These are phyloP conservation scores for Tineola bisselliella DNA, from an alignment of 2,888 invertebrate genomes.

Conservation along the genomic window DNA sequence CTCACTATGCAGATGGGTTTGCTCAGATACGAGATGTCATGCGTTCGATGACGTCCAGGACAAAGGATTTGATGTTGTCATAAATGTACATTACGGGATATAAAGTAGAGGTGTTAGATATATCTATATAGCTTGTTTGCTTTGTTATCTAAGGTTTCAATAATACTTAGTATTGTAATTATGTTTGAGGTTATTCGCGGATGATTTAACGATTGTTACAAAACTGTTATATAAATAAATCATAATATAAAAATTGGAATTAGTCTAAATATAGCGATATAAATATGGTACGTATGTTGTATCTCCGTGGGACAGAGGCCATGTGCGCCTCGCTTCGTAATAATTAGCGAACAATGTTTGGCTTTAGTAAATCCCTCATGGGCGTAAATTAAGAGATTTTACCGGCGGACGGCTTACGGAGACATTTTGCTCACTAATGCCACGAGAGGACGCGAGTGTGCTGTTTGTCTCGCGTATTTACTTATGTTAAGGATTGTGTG, in stretches of 20 bases:
- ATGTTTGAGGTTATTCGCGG: too few relatives aligned
- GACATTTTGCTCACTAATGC: conserved; percentile 49
- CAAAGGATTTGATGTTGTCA: conserved; percentile 29
- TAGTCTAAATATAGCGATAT: conserved; percentile 16
- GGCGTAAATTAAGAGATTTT: conserved; percentile 68
- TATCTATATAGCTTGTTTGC: too few relatives aligned
- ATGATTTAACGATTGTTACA: too few relatives aligned
- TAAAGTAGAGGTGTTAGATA: not conserved
- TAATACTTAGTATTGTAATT: too few relatives aligned
- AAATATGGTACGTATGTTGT: conserved; percentile 27
- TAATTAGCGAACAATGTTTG: conserved; percentile 69
- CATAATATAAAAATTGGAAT: too few relatives aligned
- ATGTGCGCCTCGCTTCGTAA: conserved; percentile 61
- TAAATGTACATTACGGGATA: not conserved
- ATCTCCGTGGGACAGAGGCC: conserved; percentile 53
- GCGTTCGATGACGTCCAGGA: conserved; percentile 21
- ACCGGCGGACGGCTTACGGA: conserved; percentile 48
- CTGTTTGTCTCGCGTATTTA: conserved; percentile 10
- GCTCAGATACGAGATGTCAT: conserved; percentile 33
- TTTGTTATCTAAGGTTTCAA: too few relatives aligned
- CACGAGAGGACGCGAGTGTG: conserved; percentile 24
- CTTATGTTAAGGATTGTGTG: conserved; percentile 5
- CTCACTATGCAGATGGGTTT: conserved; percentile 38
- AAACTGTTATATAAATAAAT: too few relatives aligned
- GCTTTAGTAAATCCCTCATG: conserved; percentile 65